Evolutionary conservation across 2,797 vertebrate species (phyloP), one percentile per base, ranked within the genome.

Genomic region (Bryconaethiops microstoma): DNA sequence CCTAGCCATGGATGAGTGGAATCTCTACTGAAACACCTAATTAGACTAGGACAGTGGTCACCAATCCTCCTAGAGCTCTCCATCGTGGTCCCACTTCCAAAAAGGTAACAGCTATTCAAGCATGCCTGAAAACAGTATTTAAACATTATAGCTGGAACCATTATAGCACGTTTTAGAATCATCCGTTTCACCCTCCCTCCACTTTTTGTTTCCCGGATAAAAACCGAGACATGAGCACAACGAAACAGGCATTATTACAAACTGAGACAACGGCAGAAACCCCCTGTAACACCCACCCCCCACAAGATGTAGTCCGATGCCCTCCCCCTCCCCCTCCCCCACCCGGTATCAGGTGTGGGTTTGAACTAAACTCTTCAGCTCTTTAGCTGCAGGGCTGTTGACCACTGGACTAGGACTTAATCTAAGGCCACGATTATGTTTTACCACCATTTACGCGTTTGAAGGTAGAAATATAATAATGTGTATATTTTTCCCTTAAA

Each of bases 381-480:
- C 5, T 40, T 29, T 12, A 65, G 62, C 29, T 40, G 29, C 29
- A 65, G 14, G 14, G 16, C 7, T 64, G 62, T 29, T 64, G 63
- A 35, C 16, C 25, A 19, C 62, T 35, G 29, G 29, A 64, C 19
- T n/a, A 68, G 65, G 19, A 42, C 3, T 54, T 52, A 69, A 50
- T 14, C 9, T 13, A 14, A 8, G 14, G 29, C 17, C 21, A 73
- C 9, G 16, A 48, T 74, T 82, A 67, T 25, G 23, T 64, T 55
- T 84, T 69, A 81, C 45, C 69, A 69, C 72, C 59, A 52, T 77
- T 80, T 75, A 59, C 72, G 59, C 64, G 75, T 75, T 79, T 70
- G 76, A 60, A 50, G 52, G 14, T 69, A 50, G 69, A 48, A 73
- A 64, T 55, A 70, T 17, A 70, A 19, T 69, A 74, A 74, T 55